phyloP scores from a whole-genome alignment of 2,113 vertebrate species.

The Carettochelys insculpta region DNA sequence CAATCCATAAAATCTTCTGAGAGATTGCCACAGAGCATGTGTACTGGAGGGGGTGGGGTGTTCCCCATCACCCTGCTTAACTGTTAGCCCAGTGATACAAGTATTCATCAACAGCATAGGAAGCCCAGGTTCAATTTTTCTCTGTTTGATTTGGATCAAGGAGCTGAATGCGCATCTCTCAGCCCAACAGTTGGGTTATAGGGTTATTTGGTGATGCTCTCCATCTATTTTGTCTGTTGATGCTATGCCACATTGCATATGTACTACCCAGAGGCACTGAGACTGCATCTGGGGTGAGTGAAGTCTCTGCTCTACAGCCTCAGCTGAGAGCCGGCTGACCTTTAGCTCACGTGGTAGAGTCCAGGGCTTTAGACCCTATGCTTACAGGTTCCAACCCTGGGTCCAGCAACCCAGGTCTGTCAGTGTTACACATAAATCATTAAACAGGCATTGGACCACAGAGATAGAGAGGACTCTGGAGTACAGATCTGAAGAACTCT shows the following conservation, averaged over 20 bases:
- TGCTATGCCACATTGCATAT: neutral
- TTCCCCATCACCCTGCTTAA: neutral
- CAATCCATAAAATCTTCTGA: neutral
- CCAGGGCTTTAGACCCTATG: too few species aligned
- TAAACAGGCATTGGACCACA: neutral
- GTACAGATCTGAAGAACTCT: neutral
- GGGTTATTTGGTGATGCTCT: neutral
- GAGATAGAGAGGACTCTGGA: neutral
- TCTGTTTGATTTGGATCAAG: too few species aligned
- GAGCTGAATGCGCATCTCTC: too few species aligned
- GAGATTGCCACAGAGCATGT: neutral
- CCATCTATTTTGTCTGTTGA: neutral
- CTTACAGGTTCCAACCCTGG: too few species aligned
- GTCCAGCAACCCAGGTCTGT: too few species aligned
- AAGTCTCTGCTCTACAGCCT: too few species aligned
- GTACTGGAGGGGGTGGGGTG: neutral
- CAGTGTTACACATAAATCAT: too few species aligned
- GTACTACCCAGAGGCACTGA: too few species aligned
- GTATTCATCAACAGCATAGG: neutral
- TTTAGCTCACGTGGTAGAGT: too few species aligned
- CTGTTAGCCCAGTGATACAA: neutral
- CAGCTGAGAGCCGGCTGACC: too few species aligned
- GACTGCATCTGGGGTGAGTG: too few species aligned
- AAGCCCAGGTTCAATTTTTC: neutral
- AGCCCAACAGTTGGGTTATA: neutral